phyloP scores from a whole-genome alignment of 1,140 invertebrate genomes.

The Drosophila pectinifera region DNA sequence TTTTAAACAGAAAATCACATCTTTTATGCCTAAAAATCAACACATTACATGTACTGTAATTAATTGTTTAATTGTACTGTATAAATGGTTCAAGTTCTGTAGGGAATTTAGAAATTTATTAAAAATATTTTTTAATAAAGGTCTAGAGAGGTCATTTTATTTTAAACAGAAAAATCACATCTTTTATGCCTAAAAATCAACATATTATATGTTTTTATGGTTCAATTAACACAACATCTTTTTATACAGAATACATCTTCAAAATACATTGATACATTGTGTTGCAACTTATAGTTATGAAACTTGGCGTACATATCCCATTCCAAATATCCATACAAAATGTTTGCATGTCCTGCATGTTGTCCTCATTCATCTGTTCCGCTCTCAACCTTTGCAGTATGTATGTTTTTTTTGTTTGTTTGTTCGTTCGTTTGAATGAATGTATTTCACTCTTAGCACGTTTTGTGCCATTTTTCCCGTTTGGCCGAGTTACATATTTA shows the following conservation, averaged over 20 bases:
- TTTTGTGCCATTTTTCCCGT: slow-evolving; percentile 69
- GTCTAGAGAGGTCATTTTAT: no score
- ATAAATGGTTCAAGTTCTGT: no score
- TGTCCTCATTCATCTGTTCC: slow-evolving; percentile 37
- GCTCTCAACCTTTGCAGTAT: not conserved
- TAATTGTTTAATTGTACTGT: no score
- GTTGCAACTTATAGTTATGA: slow-evolving; percentile 12
- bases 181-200: no score
- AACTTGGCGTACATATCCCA: not conserved
- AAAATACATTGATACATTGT: not conserved
- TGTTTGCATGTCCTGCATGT: slow-evolving; percentile 57
- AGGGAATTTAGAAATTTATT: no score
- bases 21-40: no score
- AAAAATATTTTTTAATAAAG: no score
- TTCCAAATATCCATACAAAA: slow-evolving; percentile 16
- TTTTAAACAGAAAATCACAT: no score
- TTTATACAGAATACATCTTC: not conserved
- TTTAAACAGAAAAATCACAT: no score
- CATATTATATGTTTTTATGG: no score
- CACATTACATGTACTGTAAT: no score
- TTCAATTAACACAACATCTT: not conserved
- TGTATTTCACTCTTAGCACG: slow-evolving; percentile 60
- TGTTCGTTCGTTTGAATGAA: slow-evolving; percentile 42
- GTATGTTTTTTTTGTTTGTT: slow-evolving; percentile 15
- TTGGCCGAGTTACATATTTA: slow-evolving; percentile 73